A percentile compares a stretch with the other conserved stretches of the same genome.
phyloP scores from a whole-genome alignment of 2,888 invertebrate genomes.

The Epiblema foenella region DNA sequence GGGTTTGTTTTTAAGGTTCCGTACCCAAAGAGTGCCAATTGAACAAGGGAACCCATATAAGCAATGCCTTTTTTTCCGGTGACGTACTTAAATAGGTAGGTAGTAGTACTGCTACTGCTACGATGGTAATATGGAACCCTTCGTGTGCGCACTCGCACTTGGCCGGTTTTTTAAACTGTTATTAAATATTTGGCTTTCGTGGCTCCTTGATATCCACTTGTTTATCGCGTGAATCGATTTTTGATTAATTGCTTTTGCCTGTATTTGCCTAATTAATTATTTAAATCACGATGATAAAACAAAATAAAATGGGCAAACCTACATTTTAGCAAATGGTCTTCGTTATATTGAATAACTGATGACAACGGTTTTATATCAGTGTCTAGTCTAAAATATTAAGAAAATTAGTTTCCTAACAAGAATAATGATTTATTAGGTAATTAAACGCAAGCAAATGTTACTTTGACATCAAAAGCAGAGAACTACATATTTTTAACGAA shows the following conservation, averaged over 20 bases:
- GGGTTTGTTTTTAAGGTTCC: no score
- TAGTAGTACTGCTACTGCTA: no score
- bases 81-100: no score
- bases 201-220: neutral
- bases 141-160: no score
- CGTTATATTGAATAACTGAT: neutral
- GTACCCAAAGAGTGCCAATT: no score
- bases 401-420: neutral
- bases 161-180: neutral
- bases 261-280: constrained; percentile 34
- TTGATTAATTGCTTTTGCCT: constrained; percentile 23
- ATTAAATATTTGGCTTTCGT: neutral
- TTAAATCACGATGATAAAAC: constrained; percentile 28
- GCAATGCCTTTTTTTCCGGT: no score
- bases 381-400: neutral
- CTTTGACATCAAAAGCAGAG: neutral
- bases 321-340: neutral
- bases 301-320: constrained; percentile 14
- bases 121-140: no score
- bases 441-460: neutral
- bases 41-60: no score
- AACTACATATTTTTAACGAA: no score
- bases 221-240: neutral
- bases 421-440: neutral
- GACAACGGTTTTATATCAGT: neutral